Conservation (phyloP, 2,113 vertebrate species). For the Apaloderma vittatum region DNA sequence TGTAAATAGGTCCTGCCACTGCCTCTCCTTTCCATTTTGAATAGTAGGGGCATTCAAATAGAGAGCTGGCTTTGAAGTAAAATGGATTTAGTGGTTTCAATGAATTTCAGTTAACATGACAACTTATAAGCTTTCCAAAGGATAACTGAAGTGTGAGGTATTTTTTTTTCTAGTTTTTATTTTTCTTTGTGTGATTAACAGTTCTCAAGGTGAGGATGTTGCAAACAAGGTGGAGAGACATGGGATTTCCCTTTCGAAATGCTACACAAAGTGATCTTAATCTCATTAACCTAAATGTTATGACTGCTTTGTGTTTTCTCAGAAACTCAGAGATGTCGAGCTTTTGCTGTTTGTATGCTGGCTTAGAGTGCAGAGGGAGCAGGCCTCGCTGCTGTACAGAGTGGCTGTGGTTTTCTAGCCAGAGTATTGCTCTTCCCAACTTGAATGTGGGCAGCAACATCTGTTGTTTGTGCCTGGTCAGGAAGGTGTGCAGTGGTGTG, state of each 20-base stretch:
- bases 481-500: neutral
- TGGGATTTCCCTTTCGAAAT: neutral
- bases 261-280: neutral
- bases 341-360: neutral
- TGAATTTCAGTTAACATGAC: neutral
- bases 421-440: neutral
- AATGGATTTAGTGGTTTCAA: constrained; percentile 9
- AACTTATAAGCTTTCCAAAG: constrained; percentile 6
- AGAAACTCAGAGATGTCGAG: neutral
- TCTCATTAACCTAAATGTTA: neutral
- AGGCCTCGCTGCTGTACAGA: neutral
- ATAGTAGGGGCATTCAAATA: neutral
- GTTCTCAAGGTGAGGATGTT: neutral
- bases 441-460: neutral
- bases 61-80: neutral
- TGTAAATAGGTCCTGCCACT: neutral
- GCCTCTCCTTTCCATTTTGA: neutral
- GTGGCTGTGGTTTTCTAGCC: neutral
- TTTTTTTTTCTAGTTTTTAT: neutral
- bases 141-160: neutral
- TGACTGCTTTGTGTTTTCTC: neutral
- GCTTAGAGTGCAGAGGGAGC: neutral
- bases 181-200: neutral
- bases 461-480: constrained; percentile 17
- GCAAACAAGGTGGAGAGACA: neutral